Evolutionary conservation across 2,888 invertebrate genomes (phyloP).

Genomic region (Hydroisotoma schaefferi): DNA sequence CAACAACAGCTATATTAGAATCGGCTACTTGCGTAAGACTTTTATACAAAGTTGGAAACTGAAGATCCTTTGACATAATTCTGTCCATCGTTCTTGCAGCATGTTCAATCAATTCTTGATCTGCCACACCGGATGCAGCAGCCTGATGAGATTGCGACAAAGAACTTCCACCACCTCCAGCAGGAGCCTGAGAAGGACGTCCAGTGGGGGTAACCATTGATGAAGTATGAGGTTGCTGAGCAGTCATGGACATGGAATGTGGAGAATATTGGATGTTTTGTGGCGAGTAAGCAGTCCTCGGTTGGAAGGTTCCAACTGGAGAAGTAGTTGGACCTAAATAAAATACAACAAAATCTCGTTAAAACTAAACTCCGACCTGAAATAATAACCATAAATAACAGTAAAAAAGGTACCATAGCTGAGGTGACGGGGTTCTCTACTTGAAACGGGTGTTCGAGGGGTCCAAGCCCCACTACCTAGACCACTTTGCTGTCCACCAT

Average conservation of each 20-base stretch:
- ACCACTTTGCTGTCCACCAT: neutral
- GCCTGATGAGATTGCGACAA: neutral
- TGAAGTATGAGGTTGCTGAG: neutral
- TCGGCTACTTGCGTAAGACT: conserved; percentile 32
- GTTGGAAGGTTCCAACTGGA: neutral
- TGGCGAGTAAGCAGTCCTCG: neutral
- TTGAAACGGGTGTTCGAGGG: conserved; percentile 19
- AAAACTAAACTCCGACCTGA: neutral
- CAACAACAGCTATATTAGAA: conserved; percentile 23
- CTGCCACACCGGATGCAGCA: conserved; percentile 3
- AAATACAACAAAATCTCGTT: neutral
- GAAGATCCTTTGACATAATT: conserved; percentile 37
- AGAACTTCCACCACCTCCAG: neutral
- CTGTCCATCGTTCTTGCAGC: conserved; percentile 37
- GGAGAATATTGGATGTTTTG: neutral
- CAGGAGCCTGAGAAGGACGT: neutral
- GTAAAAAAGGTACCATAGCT: neutral
- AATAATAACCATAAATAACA: neutral
- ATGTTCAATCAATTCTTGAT: conserved; percentile 39
- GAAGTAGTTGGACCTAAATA: neutral
- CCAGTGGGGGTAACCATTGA: neutral
- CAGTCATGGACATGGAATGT: neutral
- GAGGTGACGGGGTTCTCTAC: conserved; percentile 20
- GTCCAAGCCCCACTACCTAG: neutral
- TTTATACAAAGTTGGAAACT: conserved; percentile 32